Base-by-base conservation (phyloP, 2,888 invertebrate genomes). In the Ellobium chinense region DNA sequence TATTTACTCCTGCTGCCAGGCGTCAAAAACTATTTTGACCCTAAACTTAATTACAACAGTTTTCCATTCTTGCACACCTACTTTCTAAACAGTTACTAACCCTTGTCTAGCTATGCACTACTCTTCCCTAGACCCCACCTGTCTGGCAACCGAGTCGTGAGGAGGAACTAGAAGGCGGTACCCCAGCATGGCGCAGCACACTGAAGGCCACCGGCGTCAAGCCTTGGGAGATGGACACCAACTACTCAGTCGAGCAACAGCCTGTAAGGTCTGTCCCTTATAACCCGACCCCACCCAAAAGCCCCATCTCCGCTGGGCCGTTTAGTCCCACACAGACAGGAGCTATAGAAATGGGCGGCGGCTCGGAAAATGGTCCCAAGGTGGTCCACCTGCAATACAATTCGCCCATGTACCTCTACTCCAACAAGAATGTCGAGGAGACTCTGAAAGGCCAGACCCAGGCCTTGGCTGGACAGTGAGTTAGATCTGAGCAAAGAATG, bases 361-460 rank as follows among this genome's bases (percentile, higher is more conserved):
- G 60, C 5, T 37, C 78, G 12, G 74, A 83, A n/a, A 84, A 82
- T 24, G 85, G 84, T 29, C 85, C 92, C 27, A 86, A 87, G 58
- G 87, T 91, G 77, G 89, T 89, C 36, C 92, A 93, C 84, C 87
- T 91, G 78, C 92, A 93, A 88, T 93, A 92, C 87, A 93, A 93
- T 88, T 90, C 91, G 37, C 92, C 92, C 18, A 88, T 93, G 82
- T 89, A 89, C 2, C 85, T 93, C 82, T 93, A 93, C 87, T 92
- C 92, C 27, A 86, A 86, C 56, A 87, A 86, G 73, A 93, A 92
- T 86, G 89, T 92, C 21, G 79, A 86, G 83, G 90, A 91, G 82
- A 88, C 90, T 4, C 88, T 89, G 68, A 75, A 85, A 69, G 89
- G 89, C 37, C 92, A 92, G 86, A 92, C 91, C 36, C 84, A 86